Base-by-base conservation (phyloP, 2,113 vertebrate genomes). In the Entelurus aequoreus region DNA sequence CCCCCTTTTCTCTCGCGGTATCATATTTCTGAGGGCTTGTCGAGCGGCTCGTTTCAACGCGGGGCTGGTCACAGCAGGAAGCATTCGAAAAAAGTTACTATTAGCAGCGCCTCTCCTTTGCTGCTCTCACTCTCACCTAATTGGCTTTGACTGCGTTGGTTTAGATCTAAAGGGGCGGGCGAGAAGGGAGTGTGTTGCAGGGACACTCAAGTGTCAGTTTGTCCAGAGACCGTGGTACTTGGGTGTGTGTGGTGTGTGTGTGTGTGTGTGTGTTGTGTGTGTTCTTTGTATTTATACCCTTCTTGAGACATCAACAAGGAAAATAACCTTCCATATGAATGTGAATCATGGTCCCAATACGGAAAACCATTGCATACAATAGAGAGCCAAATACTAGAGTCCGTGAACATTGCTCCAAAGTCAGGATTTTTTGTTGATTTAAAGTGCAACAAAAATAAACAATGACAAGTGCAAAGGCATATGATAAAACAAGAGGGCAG, bases 11-110 rank as follows among this genome's bases (percentile, higher is more conserved):
- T 77, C 78, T 82, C 71, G 56, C 63, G 78, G 86, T 85, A 89
- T 85, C 81, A 78, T 88, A 87, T 90, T 89, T 89, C 87, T 86
- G 72, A 86, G 74, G 82, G 84, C 86, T 90, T 90, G 90, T 92
- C 88, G 90, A 87, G 90, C 87, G 84, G 83, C 84, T 89, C 86
- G 90, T 90, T 91, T 90, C 90, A 88, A 89, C 83, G 85, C 87
- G 28, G 87, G 85, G 81, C 87, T 89, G 86, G 85, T 88, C 89
- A 82, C 90, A 90, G 90, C 88, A 89, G 91, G 90, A 90, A 89
- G 84, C 90, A 90, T 90, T 89, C 91, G 91, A 91, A 91, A 89
- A 91, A 91, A 90, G 91, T 91, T 89, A 84, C 87, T 84, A 88
- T 88, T 88, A 88, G 82, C 86, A 76, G 83, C 82, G 75, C 81